phyloP scores from a whole-genome alignment of 2,113 vertebrate genomes.

The Ptilorrhoa leucosticta region DNA sequence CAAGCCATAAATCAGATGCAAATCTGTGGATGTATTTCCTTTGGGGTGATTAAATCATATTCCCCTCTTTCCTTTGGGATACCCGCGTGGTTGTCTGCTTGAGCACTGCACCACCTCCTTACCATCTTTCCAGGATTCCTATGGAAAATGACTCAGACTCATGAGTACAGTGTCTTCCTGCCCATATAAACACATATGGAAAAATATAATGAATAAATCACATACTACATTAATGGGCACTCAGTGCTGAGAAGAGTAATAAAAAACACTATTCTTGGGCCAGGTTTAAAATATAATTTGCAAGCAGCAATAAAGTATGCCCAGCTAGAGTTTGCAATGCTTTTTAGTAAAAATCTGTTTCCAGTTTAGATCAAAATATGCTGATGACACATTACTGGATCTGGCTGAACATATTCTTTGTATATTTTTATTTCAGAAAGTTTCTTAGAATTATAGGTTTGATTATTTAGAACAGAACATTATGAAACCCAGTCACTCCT shows the following conservation, averaged over 20 bases:
- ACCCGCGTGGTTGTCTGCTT: neutral
- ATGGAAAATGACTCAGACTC: slow-evolving; percentile 24
- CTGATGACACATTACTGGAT: slow-evolving; percentile 24
- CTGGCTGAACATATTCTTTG: slow-evolving; percentile 9
- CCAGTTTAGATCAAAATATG: slow-evolving; percentile 24
- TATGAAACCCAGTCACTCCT: slow-evolving; percentile 6
- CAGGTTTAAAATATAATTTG: slow-evolving; percentile 31
- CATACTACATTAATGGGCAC: neutral
- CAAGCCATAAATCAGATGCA: neutral
- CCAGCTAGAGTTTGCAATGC: neutral
- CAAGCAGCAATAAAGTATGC: slow-evolving; percentile 8
- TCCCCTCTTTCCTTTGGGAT: neutral
- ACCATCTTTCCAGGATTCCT: neutral
- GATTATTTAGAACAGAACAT: slow-evolving; percentile 30
- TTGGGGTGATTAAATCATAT: neutral
- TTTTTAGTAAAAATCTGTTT: slow-evolving; percentile 32
- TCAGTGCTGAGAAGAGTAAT: neutral
- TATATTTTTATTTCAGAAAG: slow-evolving; percentile 33
- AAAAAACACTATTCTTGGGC: neutral
- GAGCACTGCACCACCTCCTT: neutral
- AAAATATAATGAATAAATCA: neutral
- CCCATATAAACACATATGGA: neutral
- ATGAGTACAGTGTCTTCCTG: neutral
- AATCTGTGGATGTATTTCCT: slow-evolving; percentile 2
- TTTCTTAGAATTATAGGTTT: slow-evolving; percentile 41